These are phyloP conservation scores for Steromphala cineraria DNA, from an alignment of 2,888 invertebrate genomes.

Conservation along the genomic window DNA sequence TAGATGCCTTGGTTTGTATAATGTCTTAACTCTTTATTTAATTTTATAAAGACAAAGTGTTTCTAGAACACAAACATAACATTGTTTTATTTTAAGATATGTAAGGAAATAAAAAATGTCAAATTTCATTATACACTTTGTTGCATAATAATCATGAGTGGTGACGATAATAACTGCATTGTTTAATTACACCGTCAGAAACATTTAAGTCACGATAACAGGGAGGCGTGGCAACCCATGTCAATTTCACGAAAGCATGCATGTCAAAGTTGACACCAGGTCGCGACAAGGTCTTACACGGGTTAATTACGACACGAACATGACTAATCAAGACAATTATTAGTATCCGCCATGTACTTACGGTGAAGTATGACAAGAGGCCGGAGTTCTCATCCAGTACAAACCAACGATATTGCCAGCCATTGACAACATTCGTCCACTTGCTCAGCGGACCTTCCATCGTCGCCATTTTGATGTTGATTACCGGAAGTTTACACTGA, in stretches of 20 bases:
- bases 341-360: constrained; percentile 78
- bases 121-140: no score
- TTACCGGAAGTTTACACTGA: constrained; percentile 45
- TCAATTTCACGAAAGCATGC: not conserved
- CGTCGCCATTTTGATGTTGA: constrained; percentile 41
- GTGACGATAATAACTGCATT: no score
- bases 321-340: not conserved
- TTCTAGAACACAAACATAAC: no score
- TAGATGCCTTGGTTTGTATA: no score
- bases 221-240: not conserved
- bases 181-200: no score
- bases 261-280: constrained; percentile 5
- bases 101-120: no score
- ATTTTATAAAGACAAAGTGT: no score
- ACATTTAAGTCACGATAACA: not conserved
- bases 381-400: constrained; percentile 98
- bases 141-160: no score
- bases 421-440: constrained; percentile 97
- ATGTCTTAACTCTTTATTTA: no score
- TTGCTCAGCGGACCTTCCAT: constrained; percentile 97
- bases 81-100: no score
- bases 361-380: constrained; percentile 97
- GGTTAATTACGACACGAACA: not conserved
- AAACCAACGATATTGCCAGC: constrained; percentile 99
- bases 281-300: not conserved